Evolutionary conservation across 2,113 vertebrate genomes (phyloP).

Genomic region (Vulpes lagopus): DNA sequence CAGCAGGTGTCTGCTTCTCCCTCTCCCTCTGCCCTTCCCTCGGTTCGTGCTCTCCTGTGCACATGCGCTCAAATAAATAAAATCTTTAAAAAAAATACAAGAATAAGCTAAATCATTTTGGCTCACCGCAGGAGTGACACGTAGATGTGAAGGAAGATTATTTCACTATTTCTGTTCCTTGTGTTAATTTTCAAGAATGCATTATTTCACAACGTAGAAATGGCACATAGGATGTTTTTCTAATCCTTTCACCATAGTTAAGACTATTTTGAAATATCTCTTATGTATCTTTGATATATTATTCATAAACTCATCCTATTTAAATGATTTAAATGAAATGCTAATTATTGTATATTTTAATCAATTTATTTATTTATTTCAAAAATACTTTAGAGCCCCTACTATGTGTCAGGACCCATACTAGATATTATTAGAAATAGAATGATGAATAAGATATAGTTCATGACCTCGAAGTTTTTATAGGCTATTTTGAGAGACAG

Average conservation of each 20-base stretch:
- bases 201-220: constrained; percentile 47
- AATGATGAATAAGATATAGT: constrained; percentile 43
- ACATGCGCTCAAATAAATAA: neutral
- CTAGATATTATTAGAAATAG: constrained; percentile 50
- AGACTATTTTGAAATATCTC: constrained; percentile 59
- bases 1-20: neutral
- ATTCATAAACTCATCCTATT: constrained; percentile 25
- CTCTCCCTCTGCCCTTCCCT: neutral
- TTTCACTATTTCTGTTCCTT: constrained; percentile 24
- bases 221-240: neutral
- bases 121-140: neutral
- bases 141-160: neutral
- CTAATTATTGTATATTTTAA: constrained; percentile 17
- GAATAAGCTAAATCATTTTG: constrained; percentile 27
- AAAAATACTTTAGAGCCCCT: constrained; percentile 47
- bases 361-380: constrained; percentile 56
- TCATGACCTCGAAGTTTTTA: constrained; percentile 39
- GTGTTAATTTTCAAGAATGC: constrained; percentile 41
- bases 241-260: constrained; percentile 44
- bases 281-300: constrained; percentile 47
- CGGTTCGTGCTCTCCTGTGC: neutral
- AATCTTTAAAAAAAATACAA: neutral
- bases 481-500: constrained; percentile 64
- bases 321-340: constrained; percentile 54
- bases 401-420: constrained; percentile 62